Conservation (phyloP, 2,113 vertebrate genomes). For the Synchiropus splendidus region DNA sequence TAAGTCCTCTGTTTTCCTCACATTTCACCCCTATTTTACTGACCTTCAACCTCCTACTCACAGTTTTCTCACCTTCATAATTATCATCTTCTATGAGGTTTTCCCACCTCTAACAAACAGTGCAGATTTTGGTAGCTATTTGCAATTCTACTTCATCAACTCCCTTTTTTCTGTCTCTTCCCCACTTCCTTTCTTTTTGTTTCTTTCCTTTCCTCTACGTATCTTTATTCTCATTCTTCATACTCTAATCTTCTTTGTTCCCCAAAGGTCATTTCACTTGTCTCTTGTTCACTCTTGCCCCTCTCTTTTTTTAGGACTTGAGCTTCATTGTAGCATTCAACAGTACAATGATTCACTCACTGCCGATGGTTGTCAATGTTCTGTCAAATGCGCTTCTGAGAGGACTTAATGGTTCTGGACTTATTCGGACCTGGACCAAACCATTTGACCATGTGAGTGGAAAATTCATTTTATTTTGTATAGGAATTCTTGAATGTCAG, state of each 20-base stretch:
- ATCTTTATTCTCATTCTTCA: too few species aligned
- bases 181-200: not conserved
- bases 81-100: too few species aligned
- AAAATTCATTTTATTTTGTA: not conserved
- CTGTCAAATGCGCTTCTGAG: slow-evolving; percentile 85
- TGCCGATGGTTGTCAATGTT: slow-evolving; percentile 83
- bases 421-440: slow-evolving; percentile 83
- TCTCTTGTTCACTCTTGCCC: not conserved
- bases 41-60: not conserved
- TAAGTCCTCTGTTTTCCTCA: not conserved
- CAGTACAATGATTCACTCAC: slow-evolving; percentile 86
- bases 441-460: slow-evolving; percentile 76
- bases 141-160: too few species aligned
- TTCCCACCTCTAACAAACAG: too few species aligned
- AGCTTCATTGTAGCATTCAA: slow-evolving; percentile 77
- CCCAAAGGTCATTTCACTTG: too few species aligned
- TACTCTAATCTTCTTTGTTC: too few species aligned
- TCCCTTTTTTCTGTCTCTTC: too few species aligned
- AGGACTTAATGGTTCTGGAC: slow-evolving; percentile 72
- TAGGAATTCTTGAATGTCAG: too few species aligned
- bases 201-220: not conserved
- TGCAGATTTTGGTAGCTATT: too few species aligned
- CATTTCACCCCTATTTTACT: not conserved
- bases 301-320: slow-evolving; percentile 65
- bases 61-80: too few species aligned